Percentiles rank a stretch among this genome's conserved stretches.
These are phyloP conservation scores for Triplophysa siluroides DNA, from an alignment of 2,113 vertebrate species.

Conservation along the genomic window DNA sequence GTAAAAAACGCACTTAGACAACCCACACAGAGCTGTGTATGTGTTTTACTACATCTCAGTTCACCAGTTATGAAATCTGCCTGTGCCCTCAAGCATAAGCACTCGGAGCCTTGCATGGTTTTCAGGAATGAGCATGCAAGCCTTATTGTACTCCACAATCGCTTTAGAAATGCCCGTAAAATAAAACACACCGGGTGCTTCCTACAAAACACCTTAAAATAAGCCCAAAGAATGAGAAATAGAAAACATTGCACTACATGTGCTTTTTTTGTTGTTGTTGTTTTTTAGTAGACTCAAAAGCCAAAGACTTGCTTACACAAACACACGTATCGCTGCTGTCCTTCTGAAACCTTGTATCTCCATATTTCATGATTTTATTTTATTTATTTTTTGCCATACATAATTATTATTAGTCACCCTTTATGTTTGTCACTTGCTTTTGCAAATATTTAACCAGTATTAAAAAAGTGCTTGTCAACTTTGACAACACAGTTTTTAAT, in stretches of 20 bases:
- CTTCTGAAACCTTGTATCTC: too few relatives aligned
- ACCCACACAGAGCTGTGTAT: neutral
- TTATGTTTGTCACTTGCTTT: too few relatives aligned
- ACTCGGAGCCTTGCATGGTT: neutral
- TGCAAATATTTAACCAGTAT: too few relatives aligned
- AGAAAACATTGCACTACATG: neutral
- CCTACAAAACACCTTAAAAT: neutral
- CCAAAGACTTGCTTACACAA: neutral
- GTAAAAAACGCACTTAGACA: neutral
- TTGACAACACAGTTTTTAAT: too few relatives aligned
- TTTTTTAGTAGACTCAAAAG: too few relatives aligned
- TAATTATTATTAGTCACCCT: too few relatives aligned
- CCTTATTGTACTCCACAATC: neutral
- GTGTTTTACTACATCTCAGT: neutral
- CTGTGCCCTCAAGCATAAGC: neutral
- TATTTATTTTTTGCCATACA: too few relatives aligned
- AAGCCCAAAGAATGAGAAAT: neutral
- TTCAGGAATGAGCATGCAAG: constrained; percentile 22
- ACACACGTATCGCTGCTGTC: neutral
- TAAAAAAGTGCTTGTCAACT: too few relatives aligned
- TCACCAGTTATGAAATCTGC: neutral
- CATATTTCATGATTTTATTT: too few relatives aligned
- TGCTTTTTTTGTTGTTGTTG: neutral
- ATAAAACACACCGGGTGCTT: neutral
- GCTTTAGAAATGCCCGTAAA: neutral